Evolutionary conservation across 2,888 invertebrate species (phyloP).

Genomic region (Chloroclysta siterata): DNA sequence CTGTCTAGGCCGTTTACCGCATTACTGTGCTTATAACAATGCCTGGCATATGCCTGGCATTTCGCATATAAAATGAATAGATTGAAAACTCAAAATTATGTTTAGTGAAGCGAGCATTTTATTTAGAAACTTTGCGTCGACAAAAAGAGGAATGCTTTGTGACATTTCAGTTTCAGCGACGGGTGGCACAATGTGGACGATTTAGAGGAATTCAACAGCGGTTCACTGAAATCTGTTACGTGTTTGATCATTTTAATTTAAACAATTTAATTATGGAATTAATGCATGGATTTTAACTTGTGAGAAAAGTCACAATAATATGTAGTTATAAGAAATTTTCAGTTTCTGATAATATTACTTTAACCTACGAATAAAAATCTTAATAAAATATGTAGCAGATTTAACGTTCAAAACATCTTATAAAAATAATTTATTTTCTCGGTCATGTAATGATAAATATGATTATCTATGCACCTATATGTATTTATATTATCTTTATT

Average conservation of each 20-base stretch:
- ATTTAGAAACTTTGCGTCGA: constrained; percentile 44
- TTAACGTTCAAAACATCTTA: too few species aligned
- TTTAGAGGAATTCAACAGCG: constrained; percentile 39
- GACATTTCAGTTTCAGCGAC: constrained; percentile 40
- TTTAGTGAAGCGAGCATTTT: constrained; percentile 41
- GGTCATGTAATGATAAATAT: too few species aligned
- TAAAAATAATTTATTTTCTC: too few species aligned
- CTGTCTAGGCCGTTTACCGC: neutral
- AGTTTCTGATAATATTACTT: too few species aligned
- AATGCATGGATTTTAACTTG: too few species aligned
- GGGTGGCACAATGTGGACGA: constrained; percentile 48
- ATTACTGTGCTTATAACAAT: constrained; percentile 66
- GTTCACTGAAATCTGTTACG: constrained; percentile 8
- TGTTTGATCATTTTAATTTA: neutral
- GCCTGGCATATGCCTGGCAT: constrained; percentile 54
- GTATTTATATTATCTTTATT: too few species aligned
- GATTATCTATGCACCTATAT: too few species aligned
- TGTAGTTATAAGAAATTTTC: too few species aligned
- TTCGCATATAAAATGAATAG: constrained; percentile 74
- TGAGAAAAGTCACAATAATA: too few species aligned
- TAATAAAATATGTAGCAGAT: too few species aligned
- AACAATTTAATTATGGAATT: too few species aligned
- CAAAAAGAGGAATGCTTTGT: constrained; percentile 40
- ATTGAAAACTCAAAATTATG: constrained; percentile 57
- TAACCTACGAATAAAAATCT: too few species aligned